Conservation (phyloP, 2,113 vertebrate genomes). For the Anser brachyrhynchus region DNA sequence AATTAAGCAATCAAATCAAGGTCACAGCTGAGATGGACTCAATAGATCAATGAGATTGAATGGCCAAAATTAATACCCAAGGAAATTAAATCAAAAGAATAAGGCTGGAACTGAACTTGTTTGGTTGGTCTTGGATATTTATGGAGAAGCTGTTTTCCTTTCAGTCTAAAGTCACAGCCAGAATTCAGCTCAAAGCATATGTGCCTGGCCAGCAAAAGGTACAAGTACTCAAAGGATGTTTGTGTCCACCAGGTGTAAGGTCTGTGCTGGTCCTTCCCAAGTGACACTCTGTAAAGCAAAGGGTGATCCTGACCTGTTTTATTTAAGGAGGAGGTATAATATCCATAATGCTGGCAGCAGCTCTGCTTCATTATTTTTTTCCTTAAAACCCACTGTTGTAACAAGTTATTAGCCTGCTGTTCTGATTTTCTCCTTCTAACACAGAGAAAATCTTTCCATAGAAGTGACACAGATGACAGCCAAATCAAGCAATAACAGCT, state of each 20-base stretch:
- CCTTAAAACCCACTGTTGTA: conserved; percentile 12
- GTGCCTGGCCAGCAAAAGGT: not conserved
- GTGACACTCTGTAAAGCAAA: not conserved
- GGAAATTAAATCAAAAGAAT: conserved; percentile 47
- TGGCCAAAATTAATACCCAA: conserved; percentile 34
- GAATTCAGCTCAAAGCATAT: not conserved
- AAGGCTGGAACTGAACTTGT: not conserved
- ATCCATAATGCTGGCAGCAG: not conserved
- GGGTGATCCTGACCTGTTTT: not conserved
- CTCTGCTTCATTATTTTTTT: not conserved
- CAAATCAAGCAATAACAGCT: conserved; percentile 54
- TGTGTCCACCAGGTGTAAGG: not conserved
- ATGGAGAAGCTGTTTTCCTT: not conserved
- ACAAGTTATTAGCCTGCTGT: not conserved
- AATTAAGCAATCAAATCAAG: conserved; percentile 52
- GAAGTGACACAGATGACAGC: conserved; percentile 49
- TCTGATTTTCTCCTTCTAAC: conserved; percentile 33
- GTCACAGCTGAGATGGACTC: conserved; percentile 36
- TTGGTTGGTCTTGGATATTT: not conserved
- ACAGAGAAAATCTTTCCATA: not conserved
- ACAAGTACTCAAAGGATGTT: not conserved
- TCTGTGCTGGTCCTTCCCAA: not conserved
- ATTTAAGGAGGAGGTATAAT: not conserved
- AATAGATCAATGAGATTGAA: conserved; percentile 29
- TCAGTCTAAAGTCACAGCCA: not conserved